Conservation (phyloP, 1,140 invertebrate species). For the Melitaea cinxia region DNA sequence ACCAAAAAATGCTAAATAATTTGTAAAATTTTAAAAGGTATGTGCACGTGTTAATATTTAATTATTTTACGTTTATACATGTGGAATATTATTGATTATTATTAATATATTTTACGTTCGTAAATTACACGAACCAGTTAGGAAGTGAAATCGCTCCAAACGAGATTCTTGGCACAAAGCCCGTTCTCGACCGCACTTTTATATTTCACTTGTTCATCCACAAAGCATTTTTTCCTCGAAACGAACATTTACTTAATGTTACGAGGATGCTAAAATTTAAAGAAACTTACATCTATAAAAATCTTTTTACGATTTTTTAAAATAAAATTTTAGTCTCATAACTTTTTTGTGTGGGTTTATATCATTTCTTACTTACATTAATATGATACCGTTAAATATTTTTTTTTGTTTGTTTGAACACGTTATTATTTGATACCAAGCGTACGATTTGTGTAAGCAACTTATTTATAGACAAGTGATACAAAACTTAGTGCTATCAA, state of each 20-base stretch:
- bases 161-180: constrained; percentile 25
- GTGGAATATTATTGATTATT: not conserved
- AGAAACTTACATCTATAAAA: constrained; percentile 12
- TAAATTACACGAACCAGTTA: not conserved
- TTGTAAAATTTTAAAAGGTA: too few species aligned
- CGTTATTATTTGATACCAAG: too few species aligned
- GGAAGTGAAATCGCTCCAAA: constrained; percentile 20
- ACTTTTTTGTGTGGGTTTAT: not conserved
- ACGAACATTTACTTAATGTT: constrained; percentile 33
- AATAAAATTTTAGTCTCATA: not conserved
- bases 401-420: too few species aligned
- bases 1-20: too few species aligned
- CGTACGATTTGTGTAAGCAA: too few species aligned
- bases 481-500: too few species aligned
- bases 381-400: too few species aligned
- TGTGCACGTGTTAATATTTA: too few species aligned
- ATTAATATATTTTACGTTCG: not conserved
- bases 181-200: constrained; percentile 22
- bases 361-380: too few species aligned
- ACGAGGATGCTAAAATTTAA: constrained; percentile 21
- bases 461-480: too few species aligned
- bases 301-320: not conserved
- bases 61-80: not conserved
- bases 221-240: constrained; percentile 31
- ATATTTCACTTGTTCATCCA: constrained; percentile 31